Conservation (phyloP, 2,113 vertebrate genomes). For the Apeltes quadracus region DNA sequence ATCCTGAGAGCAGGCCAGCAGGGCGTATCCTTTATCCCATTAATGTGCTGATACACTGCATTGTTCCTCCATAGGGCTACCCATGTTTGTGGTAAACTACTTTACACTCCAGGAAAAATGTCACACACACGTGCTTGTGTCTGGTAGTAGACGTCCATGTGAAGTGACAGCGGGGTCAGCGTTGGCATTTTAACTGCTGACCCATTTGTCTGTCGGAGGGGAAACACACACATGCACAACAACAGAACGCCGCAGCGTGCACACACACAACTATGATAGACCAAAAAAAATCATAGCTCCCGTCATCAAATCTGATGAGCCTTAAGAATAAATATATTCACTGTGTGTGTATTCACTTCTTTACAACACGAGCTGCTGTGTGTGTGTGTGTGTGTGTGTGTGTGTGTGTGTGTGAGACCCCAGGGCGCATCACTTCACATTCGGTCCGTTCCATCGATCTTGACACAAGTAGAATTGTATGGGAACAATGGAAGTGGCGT, state of each 20-base stretch:
- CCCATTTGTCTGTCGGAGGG: slow-evolving; percentile 64
- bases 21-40: slow-evolving; percentile 56
- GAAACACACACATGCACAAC: not conserved
- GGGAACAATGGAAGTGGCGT: slow-evolving; percentile 37
- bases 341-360: not conserved
- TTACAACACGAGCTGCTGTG: not conserved
- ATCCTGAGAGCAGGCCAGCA: not conserved
- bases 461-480: slow-evolving; percentile 52
- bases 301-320: too few species aligned
- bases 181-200: slow-evolving; percentile 72
- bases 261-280: not conserved
- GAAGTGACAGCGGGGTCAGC: slow-evolving; percentile 66
- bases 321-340: too few species aligned
- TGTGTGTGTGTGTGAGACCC: slow-evolving; percentile 34
- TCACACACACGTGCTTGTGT: slow-evolving; percentile 22
- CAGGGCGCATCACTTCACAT: slow-evolving; percentile 47
- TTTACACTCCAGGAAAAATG: slow-evolving; percentile 18
- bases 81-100: slow-evolving; percentile 8
- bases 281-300: not conserved
- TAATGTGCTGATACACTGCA: slow-evolving; percentile 66
- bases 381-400: slow-evolving; percentile 17
- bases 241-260: not conserved
- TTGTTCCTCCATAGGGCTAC: not conserved
- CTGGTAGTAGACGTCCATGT: slow-evolving; percentile 38
- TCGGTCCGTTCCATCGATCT: slow-evolving; percentile 45